Base-by-base conservation (phyloP, 2,797 vertebrate genomes). In the Manis pentadactyla region DNA sequence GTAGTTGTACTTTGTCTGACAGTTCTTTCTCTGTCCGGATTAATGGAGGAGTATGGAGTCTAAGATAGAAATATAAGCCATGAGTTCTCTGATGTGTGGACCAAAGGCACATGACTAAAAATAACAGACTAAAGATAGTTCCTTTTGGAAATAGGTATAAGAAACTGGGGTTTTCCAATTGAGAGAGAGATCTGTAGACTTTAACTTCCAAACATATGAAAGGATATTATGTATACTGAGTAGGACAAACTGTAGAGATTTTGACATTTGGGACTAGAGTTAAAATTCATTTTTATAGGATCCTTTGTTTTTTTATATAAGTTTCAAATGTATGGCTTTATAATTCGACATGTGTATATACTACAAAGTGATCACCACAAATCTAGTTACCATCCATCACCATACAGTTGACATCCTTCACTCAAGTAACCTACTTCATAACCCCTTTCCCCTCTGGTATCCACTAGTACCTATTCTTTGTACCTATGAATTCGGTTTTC, bases 1-100 rank as follows among this genome's bases (percentile, higher is more conserved):
- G 94, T 19, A 99, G 98, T 7, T 98, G 85, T 7, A 99, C 98
- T 98, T 99, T 99, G 39, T 99, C 98, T 97, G 99, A 99, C 42
- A 99, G 97, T 83, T 99, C 99, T 14, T 99, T 98, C 63, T 97
- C 98, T 29, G 99, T 98, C 17, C 51, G 97, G 83, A 99, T 99
- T 63, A 99, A 68, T 21, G 99, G 99, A 34, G 99, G 99, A 59
- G 98, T 98, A 95, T 96, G 98, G 94, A 99, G 97, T 96, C 99
- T 99, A 97, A 95, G 59, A 51, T 51, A 95, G 68, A 96, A 27
- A 96, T 13, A 93, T 2, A 95, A 94, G 31, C 99, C 97, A 96
- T 90, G 99, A 97, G 25, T 53, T 83, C 19, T 88, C 27, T 83
- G 15, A 71, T 57, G 3, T 90, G 69, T 85, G 42, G 51, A 15